phyloP scores from a whole-genome alignment of 2,888 invertebrate species.

The Acrobasis consociella region DNA sequence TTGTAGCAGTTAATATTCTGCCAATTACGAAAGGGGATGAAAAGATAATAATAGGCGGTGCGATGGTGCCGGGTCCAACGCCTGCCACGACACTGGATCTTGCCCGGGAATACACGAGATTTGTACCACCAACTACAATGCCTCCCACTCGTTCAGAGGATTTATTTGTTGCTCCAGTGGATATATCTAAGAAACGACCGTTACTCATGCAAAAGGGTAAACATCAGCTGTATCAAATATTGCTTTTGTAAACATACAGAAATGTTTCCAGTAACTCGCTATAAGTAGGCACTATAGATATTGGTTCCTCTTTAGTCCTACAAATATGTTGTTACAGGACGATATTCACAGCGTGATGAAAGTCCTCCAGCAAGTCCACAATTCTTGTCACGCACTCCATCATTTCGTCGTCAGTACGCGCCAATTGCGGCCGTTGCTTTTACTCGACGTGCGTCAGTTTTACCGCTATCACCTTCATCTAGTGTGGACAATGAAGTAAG shows the following conservation, averaged over 20 bases:
- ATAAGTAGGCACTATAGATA: no score
- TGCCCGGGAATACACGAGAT: slow-evolving; percentile 61
- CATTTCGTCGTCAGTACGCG: slow-evolving; percentile 59
- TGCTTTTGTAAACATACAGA: no score
- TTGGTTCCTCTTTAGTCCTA: no score
- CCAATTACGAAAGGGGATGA: slow-evolving; percentile 49
- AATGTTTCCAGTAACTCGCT: no score
- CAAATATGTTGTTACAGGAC: slow-evolving; percentile 23
- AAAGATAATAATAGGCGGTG: slow-evolving; percentile 67
- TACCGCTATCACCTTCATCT: slow-evolving; percentile 51
- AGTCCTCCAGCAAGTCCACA: slow-evolving; percentile 67
- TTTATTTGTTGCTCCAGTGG: slow-evolving; percentile 32
- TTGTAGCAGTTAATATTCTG: slow-evolving; percentile 65
- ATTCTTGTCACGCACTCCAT: slow-evolving; percentile 51
- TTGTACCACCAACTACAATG: slow-evolving; percentile 56
- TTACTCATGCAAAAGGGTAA: slow-evolving; percentile 39
- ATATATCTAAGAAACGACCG: slow-evolving; percentile 30
- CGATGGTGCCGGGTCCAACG: slow-evolving; percentile 47
- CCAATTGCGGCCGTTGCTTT: slow-evolving; percentile 67
- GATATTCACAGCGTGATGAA: slow-evolving; percentile 59
- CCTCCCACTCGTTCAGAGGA: slow-evolving; percentile 33
- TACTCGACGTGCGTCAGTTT: slow-evolving; percentile 42
- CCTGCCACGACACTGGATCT: slow-evolving; percentile 32
- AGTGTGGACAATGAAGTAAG: slow-evolving; percentile 46
- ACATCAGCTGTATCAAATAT: not conserved